Conservation (phyloP, 2,797 vertebrate species). For the Neosilurus mollespiculum region DNA sequence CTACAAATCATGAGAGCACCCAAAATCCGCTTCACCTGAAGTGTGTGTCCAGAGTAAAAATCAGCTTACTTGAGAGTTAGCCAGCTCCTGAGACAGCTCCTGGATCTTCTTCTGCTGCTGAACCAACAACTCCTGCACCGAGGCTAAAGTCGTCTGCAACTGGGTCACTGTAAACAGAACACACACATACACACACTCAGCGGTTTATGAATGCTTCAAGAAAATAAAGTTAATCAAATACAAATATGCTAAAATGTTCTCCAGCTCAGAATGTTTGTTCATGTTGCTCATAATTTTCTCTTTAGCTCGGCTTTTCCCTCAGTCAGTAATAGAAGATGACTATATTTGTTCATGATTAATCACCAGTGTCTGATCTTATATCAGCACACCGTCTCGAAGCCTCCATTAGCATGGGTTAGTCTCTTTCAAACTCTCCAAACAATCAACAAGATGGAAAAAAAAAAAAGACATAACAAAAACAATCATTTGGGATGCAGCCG, state of each 20-base stretch:
- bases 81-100: slow-evolving; percentile 88
- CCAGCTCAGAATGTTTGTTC: slow-evolving; percentile 17
- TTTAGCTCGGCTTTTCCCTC: slow-evolving; percentile 52
- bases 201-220: not conserved
- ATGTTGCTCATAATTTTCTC: slow-evolving; percentile 44
- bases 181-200: slow-evolving; percentile 25
- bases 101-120: slow-evolving; percentile 96
- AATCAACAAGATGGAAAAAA: slow-evolving; percentile 76
- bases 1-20: not conserved
- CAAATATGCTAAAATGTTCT: slow-evolving; percentile 31
- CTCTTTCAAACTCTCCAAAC: slow-evolving; percentile 80
- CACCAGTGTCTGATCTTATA: slow-evolving; percentile 81
- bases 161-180: slow-evolving; percentile 81
- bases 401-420: slow-evolving; percentile 81
- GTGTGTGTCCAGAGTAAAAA: not conserved
- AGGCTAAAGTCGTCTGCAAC: slow-evolving; percentile 87
- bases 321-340: slow-evolving; percentile 59
- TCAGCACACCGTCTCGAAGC: slow-evolving; percentile 82
- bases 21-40: not conserved
- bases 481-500: slow-evolving; percentile 70
- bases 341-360: slow-evolving; percentile 72
- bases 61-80: slow-evolving; percentile 81
- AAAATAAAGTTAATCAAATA: slow-evolving; percentile 29
- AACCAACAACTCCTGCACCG: slow-evolving; percentile 89
- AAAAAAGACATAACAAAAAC: slow-evolving; percentile 64